Conservation (phyloP, 2,797 vertebrate species). For the Gouania willdenowi region DNA sequence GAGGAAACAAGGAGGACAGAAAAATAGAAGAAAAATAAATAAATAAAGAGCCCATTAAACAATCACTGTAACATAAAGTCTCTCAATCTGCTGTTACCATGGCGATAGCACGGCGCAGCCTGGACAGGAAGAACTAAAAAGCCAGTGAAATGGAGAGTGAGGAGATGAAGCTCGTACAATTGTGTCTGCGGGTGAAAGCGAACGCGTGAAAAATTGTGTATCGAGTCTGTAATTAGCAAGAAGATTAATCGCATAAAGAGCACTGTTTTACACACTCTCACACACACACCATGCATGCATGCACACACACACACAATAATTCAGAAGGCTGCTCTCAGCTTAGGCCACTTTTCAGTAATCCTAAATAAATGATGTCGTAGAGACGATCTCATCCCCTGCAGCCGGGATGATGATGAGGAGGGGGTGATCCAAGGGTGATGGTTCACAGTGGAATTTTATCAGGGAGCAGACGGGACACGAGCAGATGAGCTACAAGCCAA, state of each 20-base stretch:
- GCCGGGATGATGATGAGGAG: slow-evolving; percentile 39
- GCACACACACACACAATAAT: slow-evolving; percentile 17
- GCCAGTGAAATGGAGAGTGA: slow-evolving; percentile 12
- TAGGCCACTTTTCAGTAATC: slow-evolving; percentile 62
- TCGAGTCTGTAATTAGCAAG: slow-evolving; percentile 57
- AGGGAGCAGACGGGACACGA: slow-evolving; percentile 36
- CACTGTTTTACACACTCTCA: slow-evolving; percentile 22
- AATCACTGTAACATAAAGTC: slow-evolving; percentile 52
- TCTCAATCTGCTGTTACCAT: slow-evolving; percentile 70
- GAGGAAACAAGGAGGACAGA: slow-evolving; percentile 26
- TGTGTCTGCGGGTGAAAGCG: slow-evolving; percentile 16
- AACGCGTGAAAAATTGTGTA: slow-evolving; percentile 31
- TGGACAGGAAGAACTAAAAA: slow-evolving; percentile 20
- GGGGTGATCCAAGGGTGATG: slow-evolving; percentile 39
- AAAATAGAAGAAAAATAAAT: slow-evolving; percentile 5
- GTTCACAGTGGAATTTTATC: slow-evolving; percentile 5
- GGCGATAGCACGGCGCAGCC: slow-evolving; percentile 56
- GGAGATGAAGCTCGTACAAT: slow-evolving; percentile 7
- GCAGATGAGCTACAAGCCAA: slow-evolving; percentile 23
- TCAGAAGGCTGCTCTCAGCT: slow-evolving; percentile 18
- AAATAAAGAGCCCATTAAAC: slow-evolving; percentile 54
- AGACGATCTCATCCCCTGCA: slow-evolving; percentile 33
- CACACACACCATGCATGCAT: slow-evolving; percentile 8
- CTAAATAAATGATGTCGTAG: slow-evolving; percentile 59
- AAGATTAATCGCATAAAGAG: slow-evolving; percentile 51